Evolutionary conservation across 2,797 vertebrate genomes (phyloP).

Genomic region (Rhadinocentrus ornatus): DNA sequence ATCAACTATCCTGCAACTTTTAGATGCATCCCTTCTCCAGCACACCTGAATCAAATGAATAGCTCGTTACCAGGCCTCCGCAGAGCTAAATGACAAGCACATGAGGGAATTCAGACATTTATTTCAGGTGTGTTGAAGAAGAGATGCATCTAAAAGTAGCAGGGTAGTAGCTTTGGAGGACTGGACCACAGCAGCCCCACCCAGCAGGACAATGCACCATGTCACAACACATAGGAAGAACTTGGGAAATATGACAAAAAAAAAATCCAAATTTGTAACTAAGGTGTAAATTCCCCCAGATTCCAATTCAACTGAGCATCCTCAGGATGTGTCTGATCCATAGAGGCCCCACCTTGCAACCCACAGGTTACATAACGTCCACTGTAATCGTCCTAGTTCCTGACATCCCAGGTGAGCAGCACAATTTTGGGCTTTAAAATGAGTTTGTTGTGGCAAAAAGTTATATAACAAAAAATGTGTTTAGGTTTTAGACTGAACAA

Average conservation of each 20-base stretch:
- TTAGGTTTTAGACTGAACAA: constrained; percentile 11
- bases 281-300: neutral
- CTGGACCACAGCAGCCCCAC: neutral
- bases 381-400: neutral
- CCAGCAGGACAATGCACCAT: neutral
- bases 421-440: neutral
- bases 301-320: neutral
- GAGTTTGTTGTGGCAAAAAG: neutral
- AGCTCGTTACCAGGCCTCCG: too few relatives aligned
- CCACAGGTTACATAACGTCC: neutral
- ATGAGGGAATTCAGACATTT: too few relatives aligned
- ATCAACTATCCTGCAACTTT: too few relatives aligned
- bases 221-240: neutral
- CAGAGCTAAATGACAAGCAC: too few relatives aligned
- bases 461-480: neutral
- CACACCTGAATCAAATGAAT: too few relatives aligned
- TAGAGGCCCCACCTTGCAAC: neutral
- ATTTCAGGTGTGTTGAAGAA: too few relatives aligned
- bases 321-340: neutral
- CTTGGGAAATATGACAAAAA: neutral
- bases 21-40: too few relatives aligned
- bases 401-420: neutral
- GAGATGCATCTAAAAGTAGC: too few relatives aligned
- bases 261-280: neutral
- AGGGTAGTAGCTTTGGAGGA: too few relatives aligned